phyloP scores from a whole-genome alignment of 2,888 invertebrate genomes.

The Metacarcinus magister region DNA sequence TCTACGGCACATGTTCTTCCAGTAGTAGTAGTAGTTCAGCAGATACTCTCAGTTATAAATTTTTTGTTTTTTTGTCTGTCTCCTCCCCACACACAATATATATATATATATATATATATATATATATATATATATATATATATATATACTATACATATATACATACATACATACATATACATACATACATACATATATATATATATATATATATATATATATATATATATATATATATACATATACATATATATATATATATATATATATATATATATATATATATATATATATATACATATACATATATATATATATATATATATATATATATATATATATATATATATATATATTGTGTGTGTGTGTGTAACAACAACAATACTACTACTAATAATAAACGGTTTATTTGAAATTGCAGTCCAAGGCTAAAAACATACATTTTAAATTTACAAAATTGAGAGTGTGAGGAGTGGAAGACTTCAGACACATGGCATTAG shows the following conservation, averaged over 20 bases:
- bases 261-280: background rate
- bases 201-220: conserved; percentile 26
- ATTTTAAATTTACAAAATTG: no score
- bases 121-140: background rate
- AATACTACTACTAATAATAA: no score
- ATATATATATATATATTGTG: conserved; percentile 26
- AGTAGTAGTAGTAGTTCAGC: no score
- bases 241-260: background rate
- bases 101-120: conserved; percentile 53
- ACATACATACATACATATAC: background rate
- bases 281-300: background rate
- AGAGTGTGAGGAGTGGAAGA: no score
- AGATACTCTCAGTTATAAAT: background rate
- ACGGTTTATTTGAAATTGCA: no score
- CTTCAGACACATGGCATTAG: no score
- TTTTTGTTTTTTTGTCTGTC: background rate
- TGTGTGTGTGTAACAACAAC: background rate
- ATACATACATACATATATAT: conserved; percentile 31
- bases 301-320: conserved; percentile 18
- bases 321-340: conserved; percentile 26
- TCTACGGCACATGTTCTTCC: no score
- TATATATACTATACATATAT: background rate
- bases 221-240: background rate
- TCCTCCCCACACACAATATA: background rate
- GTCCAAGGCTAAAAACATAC: no score